Evolutionary conservation across 2,888 invertebrate species (phyloP).

Genomic region (Caenorhabditis japonica): DNA sequence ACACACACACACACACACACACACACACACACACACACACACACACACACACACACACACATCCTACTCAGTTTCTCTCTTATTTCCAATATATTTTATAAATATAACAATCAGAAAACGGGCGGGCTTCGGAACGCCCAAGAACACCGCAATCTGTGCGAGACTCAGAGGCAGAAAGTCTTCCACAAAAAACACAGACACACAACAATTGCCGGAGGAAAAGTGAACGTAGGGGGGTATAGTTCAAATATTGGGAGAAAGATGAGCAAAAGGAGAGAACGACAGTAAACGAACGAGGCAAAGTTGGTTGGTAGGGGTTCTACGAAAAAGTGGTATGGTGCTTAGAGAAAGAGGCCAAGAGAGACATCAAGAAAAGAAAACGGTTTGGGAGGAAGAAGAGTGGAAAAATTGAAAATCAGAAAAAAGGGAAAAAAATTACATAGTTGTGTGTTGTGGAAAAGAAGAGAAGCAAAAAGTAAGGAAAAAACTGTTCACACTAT

Average conservation of each 20-base stretch:
- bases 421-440: too few relatives aligned
- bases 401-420: neutral
- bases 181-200: constrained; percentile 30
- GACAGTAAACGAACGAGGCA: too few relatives aligned
- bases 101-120: constrained; percentile 7
- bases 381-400: neutral
- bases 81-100: neutral
- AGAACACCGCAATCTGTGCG: too few relatives aligned
- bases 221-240: constrained; percentile 56
- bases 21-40: too few relatives aligned
- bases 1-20: too few relatives aligned
- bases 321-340: too few relatives aligned
- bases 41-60: too few relatives aligned
- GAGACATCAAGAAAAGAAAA: neutral
- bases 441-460: too few relatives aligned
- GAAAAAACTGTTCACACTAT: constrained; percentile 39
- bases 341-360: neutral
- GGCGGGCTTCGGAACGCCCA: neutral
- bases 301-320: too few relatives aligned
- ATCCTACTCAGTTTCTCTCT: too few relatives aligned
- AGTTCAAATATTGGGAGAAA: constrained; percentile 52
- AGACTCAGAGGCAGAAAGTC: constrained; percentile 7
- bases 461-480: constrained; percentile 14
- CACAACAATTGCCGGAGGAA: constrained; percentile 37
- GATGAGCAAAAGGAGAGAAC: too few relatives aligned